Evolutionary conservation across 2,797 vertebrate species (phyloP), one percentile per base, ranked within the genome.

Genomic region (Centropyge bicolor): DNA sequence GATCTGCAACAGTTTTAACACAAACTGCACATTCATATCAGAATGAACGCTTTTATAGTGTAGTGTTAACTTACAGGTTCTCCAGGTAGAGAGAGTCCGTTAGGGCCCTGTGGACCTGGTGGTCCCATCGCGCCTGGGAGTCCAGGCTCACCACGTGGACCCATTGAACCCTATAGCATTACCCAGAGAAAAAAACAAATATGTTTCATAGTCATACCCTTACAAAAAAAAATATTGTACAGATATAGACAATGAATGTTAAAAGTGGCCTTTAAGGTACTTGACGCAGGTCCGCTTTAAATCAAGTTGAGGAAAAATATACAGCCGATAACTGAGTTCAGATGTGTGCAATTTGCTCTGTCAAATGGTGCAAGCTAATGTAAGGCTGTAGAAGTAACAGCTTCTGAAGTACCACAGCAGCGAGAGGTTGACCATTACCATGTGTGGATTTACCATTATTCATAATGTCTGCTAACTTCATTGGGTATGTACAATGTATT

Each of bases 51-150:
- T 40, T 80, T 11, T 41, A 20, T 14, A 43, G 31, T 20, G 46
- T 24, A 22, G 14, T 13, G 8, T 69, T 12, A 45, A 87, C 89
- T 97, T 91, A 99, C 98, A 83, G 98, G 98, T 93, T 97, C 97
- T 84, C 98, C 98, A 0, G 98, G 97, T 87, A 99, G 95, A 88
- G 98, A 99, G 40, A 99, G 92, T 89, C 98, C 98, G 0, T 97
- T 98, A 69, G 97, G 97, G 55, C 98, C 98, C 91, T 99, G 98
- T 3, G 98, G 98, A 68, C 98, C 98, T 22, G 98, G 97, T 54
- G 97, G 98, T 87, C 98, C 98, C 94, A 98, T 97, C 49, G 96
- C 78, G 1, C 98, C 98, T 16, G 96, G 90, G 72, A 90, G 93
- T 81, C 98, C 98, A 43, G 89, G 75, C 31, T 99, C 98, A 52